Evolutionary conservation across 1,140 invertebrate genomes (phyloP), one percentile per base, ranked within the genome.

Genomic region (Eupristina koningsbergeri): DNA sequence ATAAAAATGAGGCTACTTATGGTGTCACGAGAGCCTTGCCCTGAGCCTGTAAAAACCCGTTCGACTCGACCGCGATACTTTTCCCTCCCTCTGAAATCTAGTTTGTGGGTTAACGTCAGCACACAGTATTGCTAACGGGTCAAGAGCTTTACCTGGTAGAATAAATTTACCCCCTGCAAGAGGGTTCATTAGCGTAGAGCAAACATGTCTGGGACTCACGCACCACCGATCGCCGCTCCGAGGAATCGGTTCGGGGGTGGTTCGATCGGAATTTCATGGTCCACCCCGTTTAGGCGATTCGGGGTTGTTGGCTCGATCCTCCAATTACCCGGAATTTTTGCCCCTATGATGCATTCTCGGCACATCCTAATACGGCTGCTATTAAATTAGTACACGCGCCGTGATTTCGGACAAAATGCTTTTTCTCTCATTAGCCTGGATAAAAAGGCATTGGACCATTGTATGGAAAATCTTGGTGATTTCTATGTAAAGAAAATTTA

Each of bases 161-260:
- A 58, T 58, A 73, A 80, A 80, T 71, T 71, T 53, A n/a, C 6
- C 41, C 64, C 19, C 45, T 15, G 64, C 26, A 58, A 80, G n/a
- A 36, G 64, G 77, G 31, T 80, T 80, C 78, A 64, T 80, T 80
- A 80, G 47, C n/a, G 45, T 53, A 41, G 34, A 71, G 64, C 53
- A 71, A 71, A 80, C 78, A 80, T n/a, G 31, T 11, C 1, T 36
- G 50, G 53, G 53, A 45, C 13, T 26, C 34, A 19, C 34, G 17
- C 53, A 22, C 11, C 8, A 15, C 13, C 63, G 63, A 64, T 17
- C 29, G 45, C 50, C n/a, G 50, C 15, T 15, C 11, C 50, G 50
- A 53, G 50, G 19, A 53, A 15, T 19, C 17, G 9, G 3, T 53
- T 19, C 9, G 50, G 11, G 19, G 77, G 34, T 26, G n/a, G 3